Percentiles rank a stretch among this genome's conserved stretches.
Evolutionary conservation across 2,888 invertebrate species (phyloP).

Genomic region (Thysanoteuthis rhombus): DNA sequence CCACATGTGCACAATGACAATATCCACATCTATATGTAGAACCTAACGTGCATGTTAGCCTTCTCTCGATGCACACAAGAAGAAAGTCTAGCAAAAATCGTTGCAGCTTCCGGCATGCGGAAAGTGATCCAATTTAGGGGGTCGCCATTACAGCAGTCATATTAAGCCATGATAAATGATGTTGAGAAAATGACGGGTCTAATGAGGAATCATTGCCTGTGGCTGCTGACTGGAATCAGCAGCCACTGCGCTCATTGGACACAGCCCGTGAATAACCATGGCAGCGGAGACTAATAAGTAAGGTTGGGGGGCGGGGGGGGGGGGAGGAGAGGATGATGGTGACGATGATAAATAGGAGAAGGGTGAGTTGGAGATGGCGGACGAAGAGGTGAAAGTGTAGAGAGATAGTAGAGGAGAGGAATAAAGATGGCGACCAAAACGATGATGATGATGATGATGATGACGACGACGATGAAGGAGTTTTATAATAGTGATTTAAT

Average conservation of each 20-base stretch:
- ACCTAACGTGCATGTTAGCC: neutral
- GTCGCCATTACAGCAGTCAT: neutral
- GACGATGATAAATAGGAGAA: neutral
- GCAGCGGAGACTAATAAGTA: neutral
- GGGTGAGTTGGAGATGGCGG: neutral
- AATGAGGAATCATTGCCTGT: neutral
- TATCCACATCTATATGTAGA: neutral
- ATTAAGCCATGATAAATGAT: neutral
- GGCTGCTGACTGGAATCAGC: neutral
- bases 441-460: too few species aligned
- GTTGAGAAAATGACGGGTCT: neutral
- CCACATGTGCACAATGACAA: neutral
- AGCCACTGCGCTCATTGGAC: neutral
- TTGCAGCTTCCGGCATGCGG: neutral
- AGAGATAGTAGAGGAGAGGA: too few species aligned
- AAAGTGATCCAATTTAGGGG: slow-evolving; percentile 12
- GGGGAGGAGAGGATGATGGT: neutral
- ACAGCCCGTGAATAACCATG: neutral
- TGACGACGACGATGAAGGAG: too few species aligned
- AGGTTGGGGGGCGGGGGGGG: too few species aligned
- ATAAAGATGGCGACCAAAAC: too few species aligned
- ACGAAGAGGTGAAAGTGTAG: neutral
- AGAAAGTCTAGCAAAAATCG: neutral
- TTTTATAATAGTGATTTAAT: too few species aligned
- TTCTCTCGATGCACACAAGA: neutral